Percentiles rank a stretch among this genome's conserved stretches.
phyloP scores from a whole-genome alignment of 2,888 invertebrate species.

The Ctenicera cuprea region DNA sequence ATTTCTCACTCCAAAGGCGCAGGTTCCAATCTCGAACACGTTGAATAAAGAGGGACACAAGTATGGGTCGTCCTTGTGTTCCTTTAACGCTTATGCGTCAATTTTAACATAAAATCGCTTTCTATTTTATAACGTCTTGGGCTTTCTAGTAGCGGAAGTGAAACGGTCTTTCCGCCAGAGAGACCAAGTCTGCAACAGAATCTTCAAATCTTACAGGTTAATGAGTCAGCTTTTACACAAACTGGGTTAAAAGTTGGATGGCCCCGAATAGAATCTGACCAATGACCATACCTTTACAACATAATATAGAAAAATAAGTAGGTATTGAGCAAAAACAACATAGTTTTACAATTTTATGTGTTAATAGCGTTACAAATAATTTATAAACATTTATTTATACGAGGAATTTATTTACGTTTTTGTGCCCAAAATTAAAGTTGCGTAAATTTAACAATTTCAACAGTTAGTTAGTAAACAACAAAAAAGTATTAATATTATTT shows the following conservation, averaged over 20 bases:
- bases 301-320: too few relatives aligned
- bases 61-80: constrained; percentile 52
- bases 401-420: too few relatives aligned
- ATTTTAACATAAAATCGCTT: constrained; percentile 44
- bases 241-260: constrained; percentile 19
- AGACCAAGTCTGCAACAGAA: neutral
- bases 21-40: constrained; percentile 65
- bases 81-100: constrained; percentile 44
- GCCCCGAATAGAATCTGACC: constrained; percentile 2
- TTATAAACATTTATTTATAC: too few relatives aligned
- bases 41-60: constrained; percentile 58
- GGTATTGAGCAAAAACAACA: too few relatives aligned
- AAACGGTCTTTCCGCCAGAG: neutral
- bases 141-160: constrained; percentile 27
- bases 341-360: too few relatives aligned
- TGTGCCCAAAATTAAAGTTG: too few relatives aligned
- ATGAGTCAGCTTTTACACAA: neutral
- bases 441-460: too few relatives aligned
- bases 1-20: constrained; percentile 64
- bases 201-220: constrained; percentile 21
- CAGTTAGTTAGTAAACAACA: too few relatives aligned
- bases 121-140: constrained; percentile 33
- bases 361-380: too few relatives aligned
- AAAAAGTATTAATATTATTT: too few relatives aligned
- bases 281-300: neutral